Conservation (phyloP, 2,888 invertebrate species). For the Aproaerema taeniolella region DNA sequence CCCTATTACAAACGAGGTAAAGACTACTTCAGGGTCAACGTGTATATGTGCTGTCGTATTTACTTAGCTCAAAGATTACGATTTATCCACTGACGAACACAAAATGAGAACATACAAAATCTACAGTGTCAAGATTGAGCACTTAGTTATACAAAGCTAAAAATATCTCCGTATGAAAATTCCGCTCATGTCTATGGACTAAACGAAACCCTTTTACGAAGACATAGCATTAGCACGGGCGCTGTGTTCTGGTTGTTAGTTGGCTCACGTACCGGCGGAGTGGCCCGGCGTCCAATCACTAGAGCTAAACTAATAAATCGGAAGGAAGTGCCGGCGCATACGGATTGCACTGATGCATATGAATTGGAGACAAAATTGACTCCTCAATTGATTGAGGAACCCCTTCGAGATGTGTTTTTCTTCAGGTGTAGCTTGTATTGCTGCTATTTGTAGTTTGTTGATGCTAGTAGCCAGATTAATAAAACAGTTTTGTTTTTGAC, state of each 20-base stretch:
- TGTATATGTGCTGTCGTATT: too few relatives aligned
- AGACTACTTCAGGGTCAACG: too few relatives aligned
- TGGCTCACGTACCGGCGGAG: constrained; percentile 48
- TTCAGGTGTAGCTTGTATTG: too few relatives aligned
- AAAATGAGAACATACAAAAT: too few relatives aligned
- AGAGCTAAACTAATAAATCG: constrained; percentile 63
- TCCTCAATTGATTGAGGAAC: too few relatives aligned
- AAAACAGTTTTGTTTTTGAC: too few relatives aligned
- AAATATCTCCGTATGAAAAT: constrained; percentile 9
- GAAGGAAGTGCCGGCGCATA: constrained; percentile 59
- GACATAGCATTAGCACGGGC: constrained; percentile 22
- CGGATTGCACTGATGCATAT: constrained; percentile 38
- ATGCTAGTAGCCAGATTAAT: too few relatives aligned
- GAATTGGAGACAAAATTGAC: constrained; percentile 20
- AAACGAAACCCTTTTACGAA: constrained; percentile 26
- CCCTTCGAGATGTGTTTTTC: constrained; percentile 10
- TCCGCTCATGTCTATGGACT: constrained; percentile 21
- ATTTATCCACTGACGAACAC: too few relatives aligned
- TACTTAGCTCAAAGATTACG: too few relatives aligned
- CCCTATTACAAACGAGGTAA: too few relatives aligned
- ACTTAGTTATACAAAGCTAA: background rate
- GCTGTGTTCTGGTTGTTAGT: constrained; percentile 26
- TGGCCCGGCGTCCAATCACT: constrained; percentile 60
- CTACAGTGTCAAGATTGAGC: background rate
- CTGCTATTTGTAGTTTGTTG: too few relatives aligned